Evolutionary conservation across 1,140 invertebrate species (phyloP), one percentile per base, ranked within the genome.

Genomic region (Myzus persicae): DNA sequence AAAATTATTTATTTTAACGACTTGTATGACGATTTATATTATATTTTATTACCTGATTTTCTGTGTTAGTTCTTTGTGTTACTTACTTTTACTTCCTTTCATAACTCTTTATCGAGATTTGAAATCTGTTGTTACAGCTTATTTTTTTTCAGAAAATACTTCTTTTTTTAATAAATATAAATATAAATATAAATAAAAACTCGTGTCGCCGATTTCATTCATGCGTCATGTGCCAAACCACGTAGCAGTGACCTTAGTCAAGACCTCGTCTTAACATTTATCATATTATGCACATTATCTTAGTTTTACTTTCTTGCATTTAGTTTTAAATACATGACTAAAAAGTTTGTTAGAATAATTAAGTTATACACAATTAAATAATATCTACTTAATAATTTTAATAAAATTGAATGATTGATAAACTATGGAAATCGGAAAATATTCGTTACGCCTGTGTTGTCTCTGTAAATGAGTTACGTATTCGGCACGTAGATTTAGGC

Each of bases 171-270:
- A 51, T 51, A 67, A n/a, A 76, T 76, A 76, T n/a, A n/a, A n/a
- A n/a, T n/a, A n/a, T n/a, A n/a, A n/a, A 36, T 18, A n/a, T 76
- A 76, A 76, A 76, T 67, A 76, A 76, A 76, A n/a, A n/a, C 59
- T 76, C 14, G n/a, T 76, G 31, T 76, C 8, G 36, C 31, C 24
- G 2, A 93, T 85, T 93, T 84, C 46, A 54, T 93, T 93, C 26
- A 82, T 46, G 81, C 46, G 20, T 40, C 81, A 85, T 36, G 24
- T 51, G 46, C 46, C 38, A 84, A 85, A 85, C 24, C 40, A 85
- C 24, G n/a, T 85, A 51, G 26, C 18, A 90, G 38, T 90, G 81
- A 85, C 81, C 91, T 93, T 93, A 67, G 46, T 54, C 76, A 92
- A 84, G 44, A 93, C n/a, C 20, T 93, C 38, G 11, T 67, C 20